Evolutionary conservation across 2,888 invertebrate species (phyloP), one percentile per base, ranked within the genome.

Genomic region (Stegana nigrithorax): DNA sequence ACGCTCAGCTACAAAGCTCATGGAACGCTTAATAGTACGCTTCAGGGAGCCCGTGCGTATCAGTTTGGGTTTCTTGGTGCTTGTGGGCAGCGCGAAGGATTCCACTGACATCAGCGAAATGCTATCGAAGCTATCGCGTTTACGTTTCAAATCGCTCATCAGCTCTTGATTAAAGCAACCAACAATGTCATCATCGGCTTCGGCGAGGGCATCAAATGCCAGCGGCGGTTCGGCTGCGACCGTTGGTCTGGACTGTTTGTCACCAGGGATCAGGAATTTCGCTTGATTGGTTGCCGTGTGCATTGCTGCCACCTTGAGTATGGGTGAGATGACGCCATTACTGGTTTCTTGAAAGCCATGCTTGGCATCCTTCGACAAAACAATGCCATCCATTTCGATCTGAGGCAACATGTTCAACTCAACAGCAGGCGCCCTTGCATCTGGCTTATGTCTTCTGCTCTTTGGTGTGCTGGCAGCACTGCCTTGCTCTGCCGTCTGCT

Each of bases 41-140:
- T 85, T 83, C 50, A 86, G 83, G 29, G 86, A 86, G 3, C 85
- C 85, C 1, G 85, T 82, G 56, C 86, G 83, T 59, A 81, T 79
- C 5, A 86, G 74, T 69, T 86, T 86, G 0, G 84, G 85, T 59
- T 86, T 86, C 64, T 86, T 86, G 8, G 84, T 83, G 71, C 80
- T 82, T 6, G 75, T 67, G 0, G 83, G 82, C 62, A 81, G 59
- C 0, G 80, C 83, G 67, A 83, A 82, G 5, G 86, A 85, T 47
- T 85, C 86, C 4, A 81, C 79, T 0, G 86, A 86, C 70, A 84
- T 75, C 2, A 85, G 70, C 0, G 86, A 86, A 12, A 84, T 70
- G 53, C 80, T 84, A 67, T 86, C 86, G 32, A 83, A 79, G 65
- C 84, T 85, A 27, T 83, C 84, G 14, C 85, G 81, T 65, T 85